phyloP scores from a whole-genome alignment of 53 echinoderm and acorn worm species.

The Hippasteria phrygiana region DNA sequence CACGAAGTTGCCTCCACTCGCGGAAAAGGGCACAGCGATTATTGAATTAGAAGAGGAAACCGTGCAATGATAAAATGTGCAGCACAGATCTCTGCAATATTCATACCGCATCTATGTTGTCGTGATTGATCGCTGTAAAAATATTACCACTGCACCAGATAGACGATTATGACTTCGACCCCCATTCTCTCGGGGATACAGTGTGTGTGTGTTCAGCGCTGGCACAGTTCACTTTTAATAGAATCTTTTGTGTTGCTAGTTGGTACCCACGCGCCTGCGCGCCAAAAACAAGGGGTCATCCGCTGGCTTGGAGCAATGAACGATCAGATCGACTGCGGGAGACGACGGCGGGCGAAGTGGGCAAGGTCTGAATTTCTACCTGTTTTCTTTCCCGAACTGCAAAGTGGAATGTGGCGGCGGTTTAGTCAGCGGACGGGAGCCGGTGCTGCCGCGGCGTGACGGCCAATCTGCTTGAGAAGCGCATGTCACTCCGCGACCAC shows the following conservation, averaged over 20 bases:
- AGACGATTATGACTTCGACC: constrained; percentile 45
- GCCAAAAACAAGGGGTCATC: constrained; percentile 45
- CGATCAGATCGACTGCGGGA: constrained; percentile 4
- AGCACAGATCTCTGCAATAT: constrained; percentile 14
- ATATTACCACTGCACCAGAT: constrained; percentile 41
- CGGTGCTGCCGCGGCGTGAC: constrained; percentile 4
- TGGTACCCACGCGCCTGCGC: constrained; percentile 63
- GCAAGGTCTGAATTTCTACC: constrained; percentile 24
- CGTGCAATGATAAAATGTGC: not conserved
- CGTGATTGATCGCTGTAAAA: constrained; percentile 54
- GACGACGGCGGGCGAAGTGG: constrained; percentile 19
- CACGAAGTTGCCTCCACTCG: not conserved
- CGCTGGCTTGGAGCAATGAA: constrained; percentile 35
- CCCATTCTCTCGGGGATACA: constrained; percentile 8
- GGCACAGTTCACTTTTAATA: constrained; percentile 36
- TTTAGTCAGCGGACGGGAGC: constrained; percentile 35
- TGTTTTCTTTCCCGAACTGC: constrained; percentile 31
- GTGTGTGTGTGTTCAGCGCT: constrained; percentile 3
- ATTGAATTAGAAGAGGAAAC: constrained; percentile 39
- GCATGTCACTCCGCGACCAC: not conserved
- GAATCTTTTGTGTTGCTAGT: constrained; percentile 32
- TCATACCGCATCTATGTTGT: constrained; percentile 11
- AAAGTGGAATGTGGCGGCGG: constrained; percentile 23
- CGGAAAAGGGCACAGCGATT: not conserved
- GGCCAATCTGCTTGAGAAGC: constrained; percentile 27